These are phyloP conservation scores for Xestia c-nigrum DNA, from an alignment of 2,888 invertebrate species.

Conservation along the genomic window DNA sequence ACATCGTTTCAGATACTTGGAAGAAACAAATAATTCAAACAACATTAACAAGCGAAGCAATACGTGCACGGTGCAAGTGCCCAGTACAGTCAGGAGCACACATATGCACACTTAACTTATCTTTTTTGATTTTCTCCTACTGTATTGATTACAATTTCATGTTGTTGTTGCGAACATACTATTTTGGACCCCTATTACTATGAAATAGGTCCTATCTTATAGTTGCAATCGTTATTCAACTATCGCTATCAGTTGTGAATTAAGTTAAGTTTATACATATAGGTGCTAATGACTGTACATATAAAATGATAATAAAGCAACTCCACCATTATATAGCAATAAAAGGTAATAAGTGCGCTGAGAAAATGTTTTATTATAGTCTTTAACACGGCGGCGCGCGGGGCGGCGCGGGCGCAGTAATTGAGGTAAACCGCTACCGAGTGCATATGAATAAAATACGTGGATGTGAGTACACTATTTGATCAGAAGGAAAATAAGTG, in stretches of 20 bases:
- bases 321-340: constrained; percentile 10
- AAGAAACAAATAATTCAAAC: neutral
- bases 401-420: neutral
- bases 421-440: constrained; percentile 24
- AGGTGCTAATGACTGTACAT: neutral
- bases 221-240: neutral
- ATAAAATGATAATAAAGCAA: constrained; percentile 3
- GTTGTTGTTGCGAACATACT: neutral
- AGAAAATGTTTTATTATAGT: constrained; percentile 27
- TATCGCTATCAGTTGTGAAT: neutral
- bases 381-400: constrained; percentile 31
- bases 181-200: neutral
- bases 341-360: constrained; percentile 38
- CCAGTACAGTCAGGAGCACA: neutral
- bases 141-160: neutral
- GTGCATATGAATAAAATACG: constrained; percentile 22
- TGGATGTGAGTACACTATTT: neutral
- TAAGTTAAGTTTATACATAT: neutral
- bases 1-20: constrained; percentile 1
- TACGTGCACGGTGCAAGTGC: constrained; percentile 22
- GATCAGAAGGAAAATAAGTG: neutral
- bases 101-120: neutral
- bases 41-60: constrained; percentile 34
- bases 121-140: neutral
- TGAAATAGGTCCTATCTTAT: neutral